Percentiles rank a stretch among this genome's conserved stretches.
These are phyloP conservation scores for Suillia variegata DNA, from an alignment of 2,888 invertebrate species.

Conservation along the genomic window DNA sequence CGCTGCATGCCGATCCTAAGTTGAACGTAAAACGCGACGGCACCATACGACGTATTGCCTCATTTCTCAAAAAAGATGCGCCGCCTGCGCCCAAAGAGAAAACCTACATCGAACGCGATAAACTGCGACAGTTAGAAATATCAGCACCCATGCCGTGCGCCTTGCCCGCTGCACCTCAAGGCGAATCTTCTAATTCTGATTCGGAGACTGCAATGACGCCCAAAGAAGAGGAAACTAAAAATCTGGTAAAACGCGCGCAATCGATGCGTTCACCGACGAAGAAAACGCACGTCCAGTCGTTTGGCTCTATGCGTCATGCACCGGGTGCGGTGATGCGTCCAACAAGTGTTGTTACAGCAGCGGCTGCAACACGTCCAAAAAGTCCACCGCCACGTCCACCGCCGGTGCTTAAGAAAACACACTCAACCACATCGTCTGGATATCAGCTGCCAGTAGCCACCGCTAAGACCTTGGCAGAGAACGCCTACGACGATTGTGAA, in stretches of 20 bases:
- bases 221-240: constrained; percentile 62
- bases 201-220: constrained; percentile 58
- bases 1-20: constrained; percentile 57
- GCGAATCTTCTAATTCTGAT: constrained; percentile 67
- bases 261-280: constrained; percentile 73
- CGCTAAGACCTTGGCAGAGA: constrained; percentile 48
- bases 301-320: constrained; percentile 80
- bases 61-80: constrained; percentile 72
- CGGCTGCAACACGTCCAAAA: constrained; percentile 68
- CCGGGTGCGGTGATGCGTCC: constrained; percentile 72
- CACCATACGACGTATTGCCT: constrained; percentile 75
- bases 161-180: constrained; percentile 66
- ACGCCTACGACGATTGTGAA: constrained; percentile 81
- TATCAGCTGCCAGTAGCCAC: constrained; percentile 66
- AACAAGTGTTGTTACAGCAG: constrained; percentile 67
- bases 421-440: constrained; percentile 64
- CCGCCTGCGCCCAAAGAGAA: constrained; percentile 69
- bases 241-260: constrained; percentile 74
- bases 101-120: constrained; percentile 73
- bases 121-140: constrained; percentile 77
- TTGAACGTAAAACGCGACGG: constrained; percentile 66
- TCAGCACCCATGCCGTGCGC: constrained; percentile 78
- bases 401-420: constrained; percentile 52
- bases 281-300: constrained; percentile 71
- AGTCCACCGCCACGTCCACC: constrained; percentile 72